phyloP scores from a whole-genome alignment of 2,113 vertebrate genomes.

The Holacanthus passer region DNA sequence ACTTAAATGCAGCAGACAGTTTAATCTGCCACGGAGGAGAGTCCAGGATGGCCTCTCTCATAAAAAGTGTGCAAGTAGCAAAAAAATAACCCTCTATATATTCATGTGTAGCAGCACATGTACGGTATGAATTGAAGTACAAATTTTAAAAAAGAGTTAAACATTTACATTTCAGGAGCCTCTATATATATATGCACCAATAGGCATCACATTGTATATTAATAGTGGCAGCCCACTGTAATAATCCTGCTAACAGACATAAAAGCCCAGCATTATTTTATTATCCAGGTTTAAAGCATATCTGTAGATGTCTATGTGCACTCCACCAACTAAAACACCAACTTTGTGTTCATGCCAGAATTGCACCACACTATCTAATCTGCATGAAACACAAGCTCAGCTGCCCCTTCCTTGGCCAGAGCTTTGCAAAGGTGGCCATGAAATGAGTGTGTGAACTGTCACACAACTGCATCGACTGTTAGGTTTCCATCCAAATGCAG shows the following conservation, averaged over 20 bases:
- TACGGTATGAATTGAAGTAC: not conserved
- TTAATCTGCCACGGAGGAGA: constrained; percentile 9
- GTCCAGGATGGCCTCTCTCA: not conserved
- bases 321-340: not conserved
- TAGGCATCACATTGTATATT: not conserved
- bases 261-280: not conserved
- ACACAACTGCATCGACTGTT: not conserved
- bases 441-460: not conserved
- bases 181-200: not conserved
- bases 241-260: not conserved
- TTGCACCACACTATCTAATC: not conserved
- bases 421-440: not conserved
- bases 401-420: not conserved
- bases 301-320: not conserved
- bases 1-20: not conserved
- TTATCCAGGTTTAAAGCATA: not conserved
- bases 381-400: not conserved
- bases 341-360: not conserved
- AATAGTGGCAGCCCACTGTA: not conserved
- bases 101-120: not conserved
- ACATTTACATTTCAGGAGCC: not conserved
- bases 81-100: not conserved
- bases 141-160: not conserved
- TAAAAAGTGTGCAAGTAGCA: not conserved
- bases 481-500: no score